A percentile compares a stretch with the other conserved stretches of the same genome.
phyloP scores from a whole-genome alignment of 1,140 invertebrate species.

The Pseudomyrmex concolor region DNA sequence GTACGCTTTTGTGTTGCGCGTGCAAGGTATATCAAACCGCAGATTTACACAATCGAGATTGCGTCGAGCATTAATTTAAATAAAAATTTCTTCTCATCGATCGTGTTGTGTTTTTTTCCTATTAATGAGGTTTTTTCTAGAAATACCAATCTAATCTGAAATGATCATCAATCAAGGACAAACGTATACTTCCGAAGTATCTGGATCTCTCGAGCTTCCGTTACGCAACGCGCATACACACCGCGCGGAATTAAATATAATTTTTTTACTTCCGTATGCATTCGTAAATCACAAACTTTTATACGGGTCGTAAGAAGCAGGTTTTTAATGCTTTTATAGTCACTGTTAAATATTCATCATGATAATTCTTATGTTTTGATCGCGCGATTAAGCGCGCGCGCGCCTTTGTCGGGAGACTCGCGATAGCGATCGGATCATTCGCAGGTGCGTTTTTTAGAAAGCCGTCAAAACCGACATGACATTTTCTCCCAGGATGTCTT shows the following conservation, averaged over 20 bases:
- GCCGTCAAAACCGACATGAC: slow-evolving; percentile 6
- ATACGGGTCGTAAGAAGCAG: slow-evolving; percentile 19
- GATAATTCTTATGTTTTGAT: not conserved
- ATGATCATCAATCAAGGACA: not conserved
- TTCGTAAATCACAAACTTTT: slow-evolving; percentile 12
- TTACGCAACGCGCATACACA: slow-evolving; percentile 18
- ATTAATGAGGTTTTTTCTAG: not conserved
- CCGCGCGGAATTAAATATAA: not conserved
- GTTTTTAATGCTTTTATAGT: slow-evolving; percentile 14
- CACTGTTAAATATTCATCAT: slow-evolving; percentile 45
- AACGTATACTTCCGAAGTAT: slow-evolving; percentile 39
- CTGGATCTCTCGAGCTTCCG: slow-evolving; percentile 15
- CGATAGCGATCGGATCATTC: slow-evolving; percentile 3
- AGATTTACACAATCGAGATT: not conserved
- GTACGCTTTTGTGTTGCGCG: not conserved
- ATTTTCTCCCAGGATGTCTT: slow-evolving; percentile 49
- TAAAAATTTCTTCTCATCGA: not conserved
- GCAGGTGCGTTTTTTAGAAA: slow-evolving; percentile 33
- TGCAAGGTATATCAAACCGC: not conserved
- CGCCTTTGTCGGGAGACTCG: slow-evolving; percentile 11
- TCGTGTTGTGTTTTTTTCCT: not conserved
- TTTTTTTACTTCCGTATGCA: slow-evolving; percentile 27
- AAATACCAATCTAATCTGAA: slow-evolving; percentile 15
- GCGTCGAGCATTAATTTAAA: slow-evolving; percentile 4
- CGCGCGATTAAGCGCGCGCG: not conserved